Percentiles rank a stretch among this genome's conserved stretches.
Conservation (phyloP, 2,797 vertebrate genomes). For the Enteromius mattozi region DNA sequence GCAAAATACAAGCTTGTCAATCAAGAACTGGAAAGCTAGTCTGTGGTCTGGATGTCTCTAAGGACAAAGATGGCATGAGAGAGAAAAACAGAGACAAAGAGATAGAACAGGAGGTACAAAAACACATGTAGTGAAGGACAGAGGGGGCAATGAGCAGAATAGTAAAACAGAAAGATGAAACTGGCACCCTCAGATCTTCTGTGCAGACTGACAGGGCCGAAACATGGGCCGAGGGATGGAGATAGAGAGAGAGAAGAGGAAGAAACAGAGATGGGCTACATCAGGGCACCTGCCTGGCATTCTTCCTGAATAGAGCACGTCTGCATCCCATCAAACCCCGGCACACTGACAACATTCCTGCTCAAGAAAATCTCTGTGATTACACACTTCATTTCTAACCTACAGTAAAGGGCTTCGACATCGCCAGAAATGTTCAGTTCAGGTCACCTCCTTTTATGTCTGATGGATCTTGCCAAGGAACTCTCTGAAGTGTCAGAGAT, state of each 20-base stretch:
- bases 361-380: conserved; percentile 12
- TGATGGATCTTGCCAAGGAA: background rate
- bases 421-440: background rate
- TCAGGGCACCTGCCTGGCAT: conserved; percentile 35
- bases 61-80: conserved; percentile 43
- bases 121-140: background rate
- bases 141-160: conserved; percentile 19
- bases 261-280: conserved; percentile 17
- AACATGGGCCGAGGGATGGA: conserved; percentile 45
- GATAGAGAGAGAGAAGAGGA: conserved; percentile 61
- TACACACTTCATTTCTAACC: conserved; percentile 8
- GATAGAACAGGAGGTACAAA: background rate
- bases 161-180: conserved; percentile 31
- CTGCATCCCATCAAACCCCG: conserved; percentile 42
- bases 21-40: conserved; percentile 5
- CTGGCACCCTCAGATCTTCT: conserved; percentile 30
- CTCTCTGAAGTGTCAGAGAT: conserved; percentile 1
- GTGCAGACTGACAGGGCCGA: conserved; percentile 35
- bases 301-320: conserved; percentile 50
- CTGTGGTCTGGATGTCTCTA: conserved; percentile 37
- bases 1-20: conserved; percentile 23
- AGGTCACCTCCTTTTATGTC: conserved; percentile 15
- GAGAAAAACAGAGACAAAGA: conserved; percentile 13
- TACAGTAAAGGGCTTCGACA: background rate
- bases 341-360: conserved; percentile 40